phyloP scores from a whole-genome alignment of 2,888 invertebrate genomes.

The Gastrophysa polygoni region DNA sequence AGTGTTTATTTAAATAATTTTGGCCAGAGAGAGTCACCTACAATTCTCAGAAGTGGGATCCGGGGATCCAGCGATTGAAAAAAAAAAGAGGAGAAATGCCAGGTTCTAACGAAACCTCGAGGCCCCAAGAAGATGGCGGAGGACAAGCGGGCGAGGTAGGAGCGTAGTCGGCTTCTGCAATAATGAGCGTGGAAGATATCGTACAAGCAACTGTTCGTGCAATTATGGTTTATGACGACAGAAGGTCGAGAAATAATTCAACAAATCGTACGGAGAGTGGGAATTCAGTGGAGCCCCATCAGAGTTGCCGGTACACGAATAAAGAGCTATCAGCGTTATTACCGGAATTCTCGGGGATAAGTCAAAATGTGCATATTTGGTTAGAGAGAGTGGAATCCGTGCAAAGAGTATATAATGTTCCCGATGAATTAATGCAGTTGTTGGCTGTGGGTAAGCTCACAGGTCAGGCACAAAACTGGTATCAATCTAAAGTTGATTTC shows the following conservation, averaged over 20 bases:
- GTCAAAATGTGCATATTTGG: not conserved
- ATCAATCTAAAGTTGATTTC: not conserved
- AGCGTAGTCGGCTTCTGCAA: not conserved
- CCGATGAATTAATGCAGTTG: not conserved
- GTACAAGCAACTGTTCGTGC: too few relatives aligned
- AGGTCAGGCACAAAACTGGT: conserved; percentile 3
- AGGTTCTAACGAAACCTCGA: too few relatives aligned
- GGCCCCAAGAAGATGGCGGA: not conserved
- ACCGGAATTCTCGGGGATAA: not conserved
- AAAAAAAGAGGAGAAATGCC: too few relatives aligned
- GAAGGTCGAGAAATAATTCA: too few relatives aligned
- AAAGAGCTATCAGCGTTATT: too few relatives aligned
- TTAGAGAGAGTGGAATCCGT: not conserved
- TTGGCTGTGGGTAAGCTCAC: conserved; percentile 3
- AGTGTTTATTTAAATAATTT: too few relatives aligned
- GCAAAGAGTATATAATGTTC: not conserved
- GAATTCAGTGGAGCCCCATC: too few relatives aligned
- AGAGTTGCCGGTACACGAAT: too few relatives aligned
- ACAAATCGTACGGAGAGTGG: too few relatives aligned
- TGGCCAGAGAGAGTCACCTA: not conserved
- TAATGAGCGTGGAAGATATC: not conserved
- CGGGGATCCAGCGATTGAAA: not conserved
- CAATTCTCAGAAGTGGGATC: not conserved
- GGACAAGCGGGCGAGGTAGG: not conserved
- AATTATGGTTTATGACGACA: too few relatives aligned